Evolutionary conservation across 2,113 vertebrate genomes (phyloP).

Genomic region (Tylochromis polylepis): DNA sequence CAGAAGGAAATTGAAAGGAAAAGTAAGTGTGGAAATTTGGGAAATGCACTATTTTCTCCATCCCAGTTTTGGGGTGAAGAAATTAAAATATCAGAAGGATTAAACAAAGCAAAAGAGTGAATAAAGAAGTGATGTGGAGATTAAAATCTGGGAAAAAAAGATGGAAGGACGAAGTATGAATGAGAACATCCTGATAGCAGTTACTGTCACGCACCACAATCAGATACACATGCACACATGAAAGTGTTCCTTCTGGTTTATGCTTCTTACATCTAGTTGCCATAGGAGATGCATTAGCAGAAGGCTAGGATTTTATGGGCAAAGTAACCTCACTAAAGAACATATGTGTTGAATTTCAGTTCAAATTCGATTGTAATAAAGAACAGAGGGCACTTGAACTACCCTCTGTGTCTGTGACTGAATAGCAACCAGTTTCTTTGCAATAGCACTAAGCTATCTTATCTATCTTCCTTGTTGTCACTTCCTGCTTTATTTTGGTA

Average conservation of each 20-base stretch:
- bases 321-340: neutral
- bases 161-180: neutral
- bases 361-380: accelerated
- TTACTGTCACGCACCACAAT: neutral
- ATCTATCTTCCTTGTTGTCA: neutral
- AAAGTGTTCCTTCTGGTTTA: neutral
- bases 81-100: neutral
- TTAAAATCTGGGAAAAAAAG: neutral
- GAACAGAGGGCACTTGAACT: accelerated
- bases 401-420: neutral
- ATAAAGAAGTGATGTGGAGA: neutral
- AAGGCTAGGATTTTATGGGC: neutral
- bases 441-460: neutral
- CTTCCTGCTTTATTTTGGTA: neutral
- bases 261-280: neutral
- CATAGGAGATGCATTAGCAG: neutral
- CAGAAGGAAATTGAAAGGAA: neutral
- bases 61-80: neutral
- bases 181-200: neutral
- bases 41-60: accelerated
- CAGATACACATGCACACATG: neutral
- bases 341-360: accelerated
- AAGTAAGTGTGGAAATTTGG: neutral
- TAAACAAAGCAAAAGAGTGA: neutral
- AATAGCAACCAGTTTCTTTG: neutral